Evolutionary conservation across 2,797 vertebrate species (phyloP), one percentile per base, ranked within the genome.

Genomic region (Chrosomus eos): DNA sequence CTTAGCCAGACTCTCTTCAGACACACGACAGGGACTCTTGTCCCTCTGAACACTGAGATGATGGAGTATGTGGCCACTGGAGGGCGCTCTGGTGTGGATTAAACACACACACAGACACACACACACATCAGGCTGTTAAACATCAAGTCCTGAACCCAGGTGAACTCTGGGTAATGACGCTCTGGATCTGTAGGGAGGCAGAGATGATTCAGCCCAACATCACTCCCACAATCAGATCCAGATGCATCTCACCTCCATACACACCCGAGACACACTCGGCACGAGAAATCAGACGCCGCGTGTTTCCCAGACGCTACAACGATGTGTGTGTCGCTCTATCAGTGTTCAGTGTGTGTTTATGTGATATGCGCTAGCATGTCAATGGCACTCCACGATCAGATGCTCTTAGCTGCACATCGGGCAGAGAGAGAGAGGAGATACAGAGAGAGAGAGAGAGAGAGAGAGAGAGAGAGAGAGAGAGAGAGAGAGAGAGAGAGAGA

Each of bases 61-160:
- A 53, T 19, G 1, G 11, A 11, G 18, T 2, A 11, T n/a, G 38
- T 40, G 33, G 45, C 91, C 94, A 95, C 93, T 92, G 94, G 95
- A 94, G 94, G 94, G 93, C 93, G 90, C 94, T 92, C 90, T 84
- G 94, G 94, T 90, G 92, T 91, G 92, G 85, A 85, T 79, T 94
- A 93, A 94, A 60, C 51, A 19, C 31, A 38, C 38, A 8, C 7
- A 8, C 36, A 36, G 1, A 38, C 6, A 38, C 51, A 77, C 45
- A 68, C 53, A 60, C 43, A 68, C 79, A 48, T 21, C 51, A 89
- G 91, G 88, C 90, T 91, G 91, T 88, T 83, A 89, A 89, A 93
- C 88, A 89, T 90, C 91, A 87, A 64, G 74, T 84, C 85, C 88
- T 93, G 91, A 93, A 94, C 93, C 93, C 92, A 92, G 86, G 89